Conservation (phyloP, 2,888 invertebrate genomes). For the Sycophila texana region DNA sequence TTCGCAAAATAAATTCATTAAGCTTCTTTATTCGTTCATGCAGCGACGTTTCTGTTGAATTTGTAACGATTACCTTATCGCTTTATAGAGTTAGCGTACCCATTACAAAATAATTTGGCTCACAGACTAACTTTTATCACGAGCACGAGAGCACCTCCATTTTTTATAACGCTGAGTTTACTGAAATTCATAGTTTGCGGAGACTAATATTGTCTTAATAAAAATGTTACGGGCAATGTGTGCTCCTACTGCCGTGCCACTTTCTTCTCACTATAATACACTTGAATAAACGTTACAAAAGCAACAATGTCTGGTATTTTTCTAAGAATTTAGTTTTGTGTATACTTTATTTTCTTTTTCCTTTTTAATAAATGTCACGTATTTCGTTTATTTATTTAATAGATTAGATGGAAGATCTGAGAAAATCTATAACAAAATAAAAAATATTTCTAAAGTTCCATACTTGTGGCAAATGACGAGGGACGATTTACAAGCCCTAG, state of each 20-base stretch:
- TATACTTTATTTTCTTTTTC: too few relatives aligned
- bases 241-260: background rate
- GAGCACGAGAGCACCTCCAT: background rate
- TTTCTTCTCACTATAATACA: background rate
- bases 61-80: conserved; percentile 12
- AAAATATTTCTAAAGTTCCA: too few relatives aligned
- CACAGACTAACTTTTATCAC: background rate
- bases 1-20: conserved; percentile 12
- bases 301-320: too few relatives aligned
- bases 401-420: too few relatives aligned
- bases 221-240: background rate
- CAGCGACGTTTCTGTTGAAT: background rate
- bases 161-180: conserved; percentile 9
- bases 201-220: conserved; percentile 8
- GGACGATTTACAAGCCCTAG: too few relatives aligned
- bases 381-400: too few relatives aligned
- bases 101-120: conserved; percentile 9
- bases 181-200: conserved; percentile 1
- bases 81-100: conserved; percentile 12
- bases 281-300: too few relatives aligned
- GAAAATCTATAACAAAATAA: too few relatives aligned
- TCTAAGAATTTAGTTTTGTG: too few relatives aligned
- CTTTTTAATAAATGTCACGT: too few relatives aligned
- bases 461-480: too few relatives aligned
- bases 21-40: background rate